Conservation (phyloP, 30 jellyfish, hydroid and myxozoan species). For the Catostylus mosaicus region DNA sequence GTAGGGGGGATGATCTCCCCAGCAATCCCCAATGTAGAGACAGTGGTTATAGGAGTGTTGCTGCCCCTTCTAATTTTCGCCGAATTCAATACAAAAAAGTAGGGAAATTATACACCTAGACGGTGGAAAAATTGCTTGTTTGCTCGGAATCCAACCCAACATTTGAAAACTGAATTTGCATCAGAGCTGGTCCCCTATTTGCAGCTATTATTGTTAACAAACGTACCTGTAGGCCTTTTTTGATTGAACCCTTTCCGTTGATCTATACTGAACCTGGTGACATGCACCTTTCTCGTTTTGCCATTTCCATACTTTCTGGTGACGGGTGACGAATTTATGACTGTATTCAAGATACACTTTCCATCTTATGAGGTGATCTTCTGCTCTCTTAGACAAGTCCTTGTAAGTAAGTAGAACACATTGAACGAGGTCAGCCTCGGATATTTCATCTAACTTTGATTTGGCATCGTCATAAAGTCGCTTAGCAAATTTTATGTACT, state of each 20-base stretch:
- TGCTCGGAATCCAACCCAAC: no score
- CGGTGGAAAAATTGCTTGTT: no score
- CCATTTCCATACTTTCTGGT: conserved; percentile 69
- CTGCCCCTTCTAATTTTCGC: no score
- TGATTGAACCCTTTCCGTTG: conserved; percentile 48
- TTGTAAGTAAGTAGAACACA: conserved; percentile 61
- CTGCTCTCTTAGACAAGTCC: conserved; percentile 42
- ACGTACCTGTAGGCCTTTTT: conserved; percentile 59
- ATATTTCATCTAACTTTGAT: conserved; percentile 16
- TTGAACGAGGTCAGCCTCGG: conserved; percentile 46
- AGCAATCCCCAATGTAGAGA: no score
- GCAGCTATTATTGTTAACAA: no score
- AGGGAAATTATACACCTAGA: no score
- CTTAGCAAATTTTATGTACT: conserved; percentile 56
- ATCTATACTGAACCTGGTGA: conserved; percentile 47
- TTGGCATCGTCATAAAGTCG: conserved; percentile 44
- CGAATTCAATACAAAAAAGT: no score
- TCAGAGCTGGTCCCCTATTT: no score
- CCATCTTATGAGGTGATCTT: conserved; percentile 44
- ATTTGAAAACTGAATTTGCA: no score
- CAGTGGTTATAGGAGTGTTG: no score
- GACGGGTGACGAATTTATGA: conserved; percentile 45
- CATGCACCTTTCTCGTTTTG: conserved; percentile 59
- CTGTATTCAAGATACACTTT: conserved; percentile 53
- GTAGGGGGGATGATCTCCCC: no score